These are phyloP conservation scores for Monarcha castaneiventris DNA, from an alignment of 2,113 vertebrate species.

Conservation along the genomic window DNA sequence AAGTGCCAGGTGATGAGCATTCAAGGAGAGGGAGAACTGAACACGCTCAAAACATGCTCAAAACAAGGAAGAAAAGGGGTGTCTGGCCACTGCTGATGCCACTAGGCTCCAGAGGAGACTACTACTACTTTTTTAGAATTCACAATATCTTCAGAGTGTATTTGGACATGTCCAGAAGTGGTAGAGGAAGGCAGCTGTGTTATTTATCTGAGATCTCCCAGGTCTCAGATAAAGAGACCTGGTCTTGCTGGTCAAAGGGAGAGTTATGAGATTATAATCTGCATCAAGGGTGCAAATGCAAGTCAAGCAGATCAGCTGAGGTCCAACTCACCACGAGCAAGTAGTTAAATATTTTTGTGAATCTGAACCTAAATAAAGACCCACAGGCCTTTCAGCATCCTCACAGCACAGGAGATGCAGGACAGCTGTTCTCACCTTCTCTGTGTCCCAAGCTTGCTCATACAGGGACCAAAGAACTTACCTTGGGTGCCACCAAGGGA, in stretches of 20 bases:
- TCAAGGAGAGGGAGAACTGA: background rate
- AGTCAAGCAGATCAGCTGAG: too few species aligned
- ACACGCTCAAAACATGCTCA: background rate
- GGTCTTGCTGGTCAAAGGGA: too few species aligned
- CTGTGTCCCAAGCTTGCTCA: fast-evolving
- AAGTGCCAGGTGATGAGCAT: fast-evolving
- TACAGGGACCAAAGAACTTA: fast-evolving
- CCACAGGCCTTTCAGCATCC: background rate
- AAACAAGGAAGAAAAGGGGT: background rate
- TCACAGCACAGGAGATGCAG: background rate
- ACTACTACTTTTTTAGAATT: background rate
- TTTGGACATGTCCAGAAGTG: background rate
- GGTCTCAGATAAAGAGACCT: too few species aligned
- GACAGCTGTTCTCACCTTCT: background rate
- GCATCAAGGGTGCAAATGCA: too few species aligned
- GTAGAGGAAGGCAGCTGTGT: background rate
- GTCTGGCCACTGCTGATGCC: fast-evolving
- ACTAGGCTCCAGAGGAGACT: background rate
- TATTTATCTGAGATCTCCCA: background rate
- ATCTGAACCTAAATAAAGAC: too few species aligned
- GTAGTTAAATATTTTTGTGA: too few species aligned
- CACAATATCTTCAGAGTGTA: background rate
- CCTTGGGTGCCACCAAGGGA: background rate
- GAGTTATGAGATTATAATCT: too few species aligned
- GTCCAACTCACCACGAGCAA: too few species aligned